Conservation (phyloP, 2,113 vertebrate genomes). For the Cyrtonyx montezumae region DNA sequence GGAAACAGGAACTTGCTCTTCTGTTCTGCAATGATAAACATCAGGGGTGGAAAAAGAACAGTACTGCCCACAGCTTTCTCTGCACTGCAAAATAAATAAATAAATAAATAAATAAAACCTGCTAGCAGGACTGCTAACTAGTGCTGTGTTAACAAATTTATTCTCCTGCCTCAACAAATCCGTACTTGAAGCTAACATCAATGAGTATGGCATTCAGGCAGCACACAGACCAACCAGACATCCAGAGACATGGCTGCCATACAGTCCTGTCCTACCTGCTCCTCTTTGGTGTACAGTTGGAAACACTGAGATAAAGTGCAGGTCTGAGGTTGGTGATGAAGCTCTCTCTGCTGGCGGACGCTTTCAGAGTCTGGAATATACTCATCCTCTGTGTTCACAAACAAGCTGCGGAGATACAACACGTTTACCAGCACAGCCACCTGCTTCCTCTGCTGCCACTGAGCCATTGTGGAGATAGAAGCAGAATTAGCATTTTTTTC, state of each 20-base stretch:
- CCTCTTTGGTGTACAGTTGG: conserved; percentile 99
- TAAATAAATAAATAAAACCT: no score
- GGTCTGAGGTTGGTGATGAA: conserved; percentile 94
- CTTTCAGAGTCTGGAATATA: conserved; percentile 97
- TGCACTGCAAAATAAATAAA: neutral
- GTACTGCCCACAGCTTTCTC: neutral
- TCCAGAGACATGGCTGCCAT: accelerated
- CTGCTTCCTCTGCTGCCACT: accelerated
- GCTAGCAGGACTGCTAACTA: neutral
- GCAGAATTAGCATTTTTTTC: neutral
- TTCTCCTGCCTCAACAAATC: neutral
- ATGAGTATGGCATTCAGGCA: neutral
- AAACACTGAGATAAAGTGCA: conserved; percentile 98
- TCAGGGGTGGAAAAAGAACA: neutral
- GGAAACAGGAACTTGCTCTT: neutral
- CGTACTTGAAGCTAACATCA: neutral
- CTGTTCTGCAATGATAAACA: neutral
- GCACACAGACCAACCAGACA: neutral
- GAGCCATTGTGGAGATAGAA: neutral
- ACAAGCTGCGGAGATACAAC: conserved; percentile 82
- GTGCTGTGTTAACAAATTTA: neutral
- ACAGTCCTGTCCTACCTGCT: conserved; percentile 82
- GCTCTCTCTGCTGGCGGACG: conserved; percentile 92
- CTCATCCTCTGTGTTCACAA: conserved; percentile 93
- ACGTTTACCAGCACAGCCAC: neutral